These are phyloP conservation scores for Platygyra sinensis DNA, from an alignment of 64 coral and sea anemone species.

Conservation along the genomic window DNA sequence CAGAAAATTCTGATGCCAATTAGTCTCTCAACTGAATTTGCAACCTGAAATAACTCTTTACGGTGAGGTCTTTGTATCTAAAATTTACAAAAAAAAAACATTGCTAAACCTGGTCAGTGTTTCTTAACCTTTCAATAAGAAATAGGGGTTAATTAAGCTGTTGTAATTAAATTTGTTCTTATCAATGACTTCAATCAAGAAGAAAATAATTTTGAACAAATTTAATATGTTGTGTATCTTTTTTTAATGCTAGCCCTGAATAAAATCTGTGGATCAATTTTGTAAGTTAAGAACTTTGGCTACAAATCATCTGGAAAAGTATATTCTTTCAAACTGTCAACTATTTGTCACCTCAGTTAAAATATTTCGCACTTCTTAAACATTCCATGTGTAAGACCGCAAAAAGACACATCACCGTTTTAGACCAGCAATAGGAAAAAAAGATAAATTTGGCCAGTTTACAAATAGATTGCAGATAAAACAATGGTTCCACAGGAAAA, in stretches of 20 bases:
- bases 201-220: too few species aligned
- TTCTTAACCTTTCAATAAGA: neutral
- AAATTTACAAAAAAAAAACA: neutral
- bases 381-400: constrained; percentile 9
- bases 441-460: neutral
- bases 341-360: constrained; percentile 6
- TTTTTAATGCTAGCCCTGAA: too few species aligned
- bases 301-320: neutral
- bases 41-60: neutral
- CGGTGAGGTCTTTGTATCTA: neutral
- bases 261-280: too few species aligned
- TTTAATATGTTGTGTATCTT: too few species aligned
- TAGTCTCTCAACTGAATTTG: too few species aligned
- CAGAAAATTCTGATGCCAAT: too few species aligned
- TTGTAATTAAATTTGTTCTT: neutral
- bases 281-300: neutral
- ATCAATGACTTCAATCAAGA: neutral
- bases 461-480: neutral
- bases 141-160: neutral
- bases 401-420: neutral
- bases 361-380: neutral
- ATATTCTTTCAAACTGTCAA: neutral
- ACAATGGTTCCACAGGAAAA: neutral
- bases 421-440: neutral
- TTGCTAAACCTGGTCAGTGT: neutral